phyloP scores from a whole-genome alignment of 2,797 vertebrate species.

The Peromyscus melanophrys region DNA sequence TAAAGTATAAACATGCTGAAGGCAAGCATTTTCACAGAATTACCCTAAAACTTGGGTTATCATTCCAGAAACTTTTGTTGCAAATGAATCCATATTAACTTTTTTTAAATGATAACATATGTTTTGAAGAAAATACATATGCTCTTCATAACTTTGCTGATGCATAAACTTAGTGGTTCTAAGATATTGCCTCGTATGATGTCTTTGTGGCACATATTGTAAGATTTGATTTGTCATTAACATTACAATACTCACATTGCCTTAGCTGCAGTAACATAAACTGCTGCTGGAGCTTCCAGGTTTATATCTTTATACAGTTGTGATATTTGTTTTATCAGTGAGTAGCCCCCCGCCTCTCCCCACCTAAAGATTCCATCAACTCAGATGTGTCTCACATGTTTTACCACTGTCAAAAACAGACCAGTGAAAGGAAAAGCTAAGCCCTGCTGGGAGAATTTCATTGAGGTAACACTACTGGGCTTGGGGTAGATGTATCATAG shows the following conservation, averaged over 20 bases:
- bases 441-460: background rate
- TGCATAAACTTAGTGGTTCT: slow-evolving; percentile 16
- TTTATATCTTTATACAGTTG: background rate
- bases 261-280: background rate
- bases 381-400: background rate
- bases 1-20: background rate
- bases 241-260: background rate
- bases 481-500: background rate
- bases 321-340: slow-evolving; percentile 1
- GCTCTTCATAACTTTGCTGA: slow-evolving; percentile 7
- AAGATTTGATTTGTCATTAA: background rate
- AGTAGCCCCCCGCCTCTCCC: background rate
- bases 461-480: background rate
- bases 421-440: background rate
- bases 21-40: slow-evolving; percentile 21
- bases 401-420: background rate
- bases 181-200: background rate
- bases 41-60: slow-evolving; percentile 33
- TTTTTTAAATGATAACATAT: background rate
- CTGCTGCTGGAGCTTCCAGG: background rate
- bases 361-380: background rate
- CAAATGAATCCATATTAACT: background rate
- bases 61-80: slow-evolving; percentile 55
- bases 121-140: slow-evolving; percentile 5
- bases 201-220: background rate